Conservation (phyloP, 1,140 invertebrate genomes). For the Eubasilissa regina region DNA sequence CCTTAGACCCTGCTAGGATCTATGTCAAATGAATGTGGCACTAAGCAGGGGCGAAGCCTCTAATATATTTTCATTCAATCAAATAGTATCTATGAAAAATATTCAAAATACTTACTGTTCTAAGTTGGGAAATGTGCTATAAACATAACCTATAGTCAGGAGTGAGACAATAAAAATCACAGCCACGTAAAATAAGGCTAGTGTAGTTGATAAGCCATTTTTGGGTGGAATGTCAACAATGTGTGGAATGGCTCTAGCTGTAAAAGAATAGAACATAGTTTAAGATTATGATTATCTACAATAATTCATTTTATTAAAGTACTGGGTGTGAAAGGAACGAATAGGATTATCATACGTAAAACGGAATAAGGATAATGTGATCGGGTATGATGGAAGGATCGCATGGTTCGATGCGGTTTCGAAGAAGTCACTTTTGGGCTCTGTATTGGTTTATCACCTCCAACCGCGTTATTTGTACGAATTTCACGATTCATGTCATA, state of each 20-base stretch:
- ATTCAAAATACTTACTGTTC: constrained; percentile 79
- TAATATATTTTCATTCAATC: no score
- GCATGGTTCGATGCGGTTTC: background rate
- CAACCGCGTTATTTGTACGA: constrained; percentile 23
- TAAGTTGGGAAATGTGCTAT: constrained; percentile 86
- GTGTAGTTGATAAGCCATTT: constrained; percentile 71
- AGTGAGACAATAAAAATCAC: constrained; percentile 79
- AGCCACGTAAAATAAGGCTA: constrained; percentile 73
- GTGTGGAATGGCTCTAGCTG: constrained; percentile 1
- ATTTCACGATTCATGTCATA: constrained; percentile 29
- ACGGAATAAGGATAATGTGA: constrained; percentile 7
- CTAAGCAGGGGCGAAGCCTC: no score
- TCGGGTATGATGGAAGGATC: background rate
- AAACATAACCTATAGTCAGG: constrained; percentile 77
- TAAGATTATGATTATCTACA: no score
- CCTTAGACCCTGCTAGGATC: no score
- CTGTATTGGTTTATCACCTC: constrained; percentile 49
- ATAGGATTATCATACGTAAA: constrained; percentile 10
- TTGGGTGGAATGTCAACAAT: constrained; percentile 27
- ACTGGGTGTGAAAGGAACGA: background rate
- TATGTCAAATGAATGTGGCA: no score
- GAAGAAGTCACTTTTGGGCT: constrained; percentile 44
- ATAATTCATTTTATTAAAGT: background rate
- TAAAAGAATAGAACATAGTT: background rate
- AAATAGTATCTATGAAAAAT: constrained; percentile 13